Percentiles rank a stretch among this genome's conserved stretches.
phyloP scores from a whole-genome alignment of 1,140 invertebrate genomes.

The Aphelenchoides besseyi region DNA sequence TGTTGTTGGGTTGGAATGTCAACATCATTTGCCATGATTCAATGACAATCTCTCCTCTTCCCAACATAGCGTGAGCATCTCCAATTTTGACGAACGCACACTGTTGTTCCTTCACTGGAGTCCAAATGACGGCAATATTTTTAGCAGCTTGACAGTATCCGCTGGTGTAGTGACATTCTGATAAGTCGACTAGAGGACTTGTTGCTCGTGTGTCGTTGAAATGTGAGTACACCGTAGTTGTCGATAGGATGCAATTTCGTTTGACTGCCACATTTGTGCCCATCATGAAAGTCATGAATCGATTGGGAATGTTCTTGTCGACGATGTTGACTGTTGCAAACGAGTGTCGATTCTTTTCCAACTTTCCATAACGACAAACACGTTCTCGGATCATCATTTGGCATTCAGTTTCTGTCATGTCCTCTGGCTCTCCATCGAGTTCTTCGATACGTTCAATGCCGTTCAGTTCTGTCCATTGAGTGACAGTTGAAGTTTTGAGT shows the following conservation, averaged over 20 bases:
- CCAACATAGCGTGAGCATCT: neutral
- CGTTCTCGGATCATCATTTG: neutral
- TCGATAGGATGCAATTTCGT: neutral
- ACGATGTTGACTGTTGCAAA: neutral
- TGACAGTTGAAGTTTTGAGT: neutral
- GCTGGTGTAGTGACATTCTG: neutral
- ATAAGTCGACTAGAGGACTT: neutral
- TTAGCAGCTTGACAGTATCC: neutral
- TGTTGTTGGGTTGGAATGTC: neutral
- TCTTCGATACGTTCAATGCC: neutral
- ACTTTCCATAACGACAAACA: neutral
- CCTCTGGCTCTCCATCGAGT: neutral
- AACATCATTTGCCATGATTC: neutral
- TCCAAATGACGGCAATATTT: neutral
- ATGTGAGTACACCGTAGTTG: neutral
- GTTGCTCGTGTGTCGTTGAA: neutral
- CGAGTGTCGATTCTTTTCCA: neutral
- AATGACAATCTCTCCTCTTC: neutral
- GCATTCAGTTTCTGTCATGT: neutral
- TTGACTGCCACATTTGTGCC: neutral
- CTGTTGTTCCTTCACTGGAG: neutral
- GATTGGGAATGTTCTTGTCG: neutral
- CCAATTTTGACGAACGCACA: neutral
- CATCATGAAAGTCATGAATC: neutral
- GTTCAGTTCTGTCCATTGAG: neutral